Evolutionary conservation across 2,113 vertebrate species (phyloP).

Genomic region (Struthio camelus): DNA sequence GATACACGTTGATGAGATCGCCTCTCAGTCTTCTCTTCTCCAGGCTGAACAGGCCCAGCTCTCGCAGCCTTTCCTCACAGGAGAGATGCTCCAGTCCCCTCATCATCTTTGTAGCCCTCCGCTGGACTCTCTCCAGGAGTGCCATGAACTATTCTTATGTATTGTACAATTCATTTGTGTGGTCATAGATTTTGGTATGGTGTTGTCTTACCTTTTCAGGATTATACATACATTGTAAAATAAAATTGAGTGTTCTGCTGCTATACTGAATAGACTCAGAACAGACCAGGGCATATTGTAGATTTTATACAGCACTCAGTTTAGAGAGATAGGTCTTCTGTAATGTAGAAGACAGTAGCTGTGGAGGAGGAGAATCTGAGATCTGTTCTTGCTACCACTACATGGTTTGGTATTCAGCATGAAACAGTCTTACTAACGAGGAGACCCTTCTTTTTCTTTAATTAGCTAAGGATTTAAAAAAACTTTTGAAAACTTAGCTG

Average conservation of each 20-base stretch:
- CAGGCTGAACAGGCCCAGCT: too few relatives aligned
- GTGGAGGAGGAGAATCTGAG: neutral
- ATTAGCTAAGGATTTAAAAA: neutral
- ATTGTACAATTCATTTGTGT: neutral
- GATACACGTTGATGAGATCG: too few relatives aligned
- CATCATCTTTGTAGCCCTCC: too few relatives aligned
- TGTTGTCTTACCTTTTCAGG: neutral
- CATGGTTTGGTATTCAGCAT: neutral
- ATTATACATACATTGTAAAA: rapidly evolving
- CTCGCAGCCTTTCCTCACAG: too few relatives aligned
- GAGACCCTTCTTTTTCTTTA: conserved; percentile 28
- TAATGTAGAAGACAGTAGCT: neutral
- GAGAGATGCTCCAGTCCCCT: too few relatives aligned
- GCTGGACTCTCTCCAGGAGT: too few relatives aligned
- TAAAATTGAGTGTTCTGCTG: neutral
- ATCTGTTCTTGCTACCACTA: neutral
- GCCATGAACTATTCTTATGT: neutral
- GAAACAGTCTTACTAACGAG: neutral
- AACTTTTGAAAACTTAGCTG: conserved; percentile 35
- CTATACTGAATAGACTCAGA: neutral
- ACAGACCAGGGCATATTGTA: neutral
- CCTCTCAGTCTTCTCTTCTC: too few relatives aligned
- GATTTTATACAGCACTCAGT: rapidly evolving
- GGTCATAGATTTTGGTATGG: neutral
- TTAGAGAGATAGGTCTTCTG: neutral